Evolutionary conservation across 2,797 vertebrate genomes (phyloP).

Genomic region (Melanotaenia boesemani): DNA sequence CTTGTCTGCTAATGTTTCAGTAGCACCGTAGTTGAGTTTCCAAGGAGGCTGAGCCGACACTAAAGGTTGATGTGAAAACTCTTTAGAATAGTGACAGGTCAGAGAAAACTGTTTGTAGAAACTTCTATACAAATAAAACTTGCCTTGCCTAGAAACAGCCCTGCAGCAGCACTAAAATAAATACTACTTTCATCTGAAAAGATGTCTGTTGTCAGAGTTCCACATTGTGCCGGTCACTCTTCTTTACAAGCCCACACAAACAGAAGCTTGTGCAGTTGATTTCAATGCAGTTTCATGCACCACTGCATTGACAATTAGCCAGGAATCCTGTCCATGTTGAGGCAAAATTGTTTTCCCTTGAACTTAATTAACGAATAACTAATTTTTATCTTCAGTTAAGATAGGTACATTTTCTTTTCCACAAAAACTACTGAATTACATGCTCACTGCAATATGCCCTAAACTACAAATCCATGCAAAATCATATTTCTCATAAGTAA

Average conservation of each 20-base stretch:
- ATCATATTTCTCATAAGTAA: slow-evolving; percentile 47
- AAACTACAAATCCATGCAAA: slow-evolving; percentile 54
- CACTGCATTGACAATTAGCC: background rate
- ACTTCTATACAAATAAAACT: too few species aligned
- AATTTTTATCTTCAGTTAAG: background rate
- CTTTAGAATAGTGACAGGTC: background rate
- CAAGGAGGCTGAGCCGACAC: background rate
- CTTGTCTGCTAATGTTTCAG: too few species aligned
- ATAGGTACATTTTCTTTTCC: background rate
- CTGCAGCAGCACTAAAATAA: background rate
- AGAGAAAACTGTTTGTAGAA: background rate
- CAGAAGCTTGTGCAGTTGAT: background rate
- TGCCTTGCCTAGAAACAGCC: background rate
- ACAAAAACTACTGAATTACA: background rate
- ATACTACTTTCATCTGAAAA: background rate
- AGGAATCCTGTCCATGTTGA: background rate
- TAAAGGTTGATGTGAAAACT: background rate
- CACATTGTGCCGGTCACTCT: background rate
- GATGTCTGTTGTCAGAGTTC: background rate
- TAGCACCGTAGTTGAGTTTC: too few species aligned
- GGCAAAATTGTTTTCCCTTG: background rate
- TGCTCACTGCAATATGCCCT: background rate
- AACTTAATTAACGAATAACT: background rate
- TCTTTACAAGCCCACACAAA: background rate
- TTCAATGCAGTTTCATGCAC: background rate